Percentiles rank a stretch among this genome's conserved stretches.
Conservation (phyloP, 2,797 vertebrate genomes). For the Urosaurus nigricauda region DNA sequence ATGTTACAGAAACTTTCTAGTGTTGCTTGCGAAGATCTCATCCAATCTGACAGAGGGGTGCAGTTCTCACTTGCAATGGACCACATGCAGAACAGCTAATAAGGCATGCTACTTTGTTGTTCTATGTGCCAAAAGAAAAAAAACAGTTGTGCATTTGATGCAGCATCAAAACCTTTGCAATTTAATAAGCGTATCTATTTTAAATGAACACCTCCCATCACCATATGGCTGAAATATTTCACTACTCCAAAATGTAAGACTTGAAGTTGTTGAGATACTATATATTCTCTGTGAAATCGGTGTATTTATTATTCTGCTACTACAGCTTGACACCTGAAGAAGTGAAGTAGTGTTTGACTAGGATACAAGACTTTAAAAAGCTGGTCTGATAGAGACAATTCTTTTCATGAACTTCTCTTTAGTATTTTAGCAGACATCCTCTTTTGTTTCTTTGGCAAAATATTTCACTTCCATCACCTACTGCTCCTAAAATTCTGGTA, state of each 20-base stretch:
- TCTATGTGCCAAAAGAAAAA: conserved; percentile 33
- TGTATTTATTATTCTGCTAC: too few species aligned
- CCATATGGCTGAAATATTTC: background rate
- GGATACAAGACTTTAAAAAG: too few species aligned
- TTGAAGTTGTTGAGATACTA: too few species aligned
- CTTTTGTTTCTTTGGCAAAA: background rate
- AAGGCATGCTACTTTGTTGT: conserved; percentile 45
- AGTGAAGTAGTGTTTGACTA: too few species aligned
- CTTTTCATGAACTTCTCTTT: too few species aligned
- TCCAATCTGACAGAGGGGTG: conserved; percentile 68
- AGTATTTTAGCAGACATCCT: too few species aligned
- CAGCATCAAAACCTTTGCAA: too few species aligned
- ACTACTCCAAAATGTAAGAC: too few species aligned
- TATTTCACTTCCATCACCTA: background rate
- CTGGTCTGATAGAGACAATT: too few species aligned
- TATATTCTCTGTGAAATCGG: too few species aligned
- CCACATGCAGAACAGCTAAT: conserved; percentile 40
- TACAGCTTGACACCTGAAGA: too few species aligned
- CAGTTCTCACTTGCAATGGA: conserved; percentile 58
- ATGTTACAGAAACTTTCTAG: conserved; percentile 52
- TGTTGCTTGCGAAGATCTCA: conserved; percentile 48
- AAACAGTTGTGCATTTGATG: background rate
- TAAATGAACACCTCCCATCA: background rate
- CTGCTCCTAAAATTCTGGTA: background rate
- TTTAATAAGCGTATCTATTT: background rate